Conservation (phyloP, 2,797 vertebrate species). For the Acomys russatus region DNA sequence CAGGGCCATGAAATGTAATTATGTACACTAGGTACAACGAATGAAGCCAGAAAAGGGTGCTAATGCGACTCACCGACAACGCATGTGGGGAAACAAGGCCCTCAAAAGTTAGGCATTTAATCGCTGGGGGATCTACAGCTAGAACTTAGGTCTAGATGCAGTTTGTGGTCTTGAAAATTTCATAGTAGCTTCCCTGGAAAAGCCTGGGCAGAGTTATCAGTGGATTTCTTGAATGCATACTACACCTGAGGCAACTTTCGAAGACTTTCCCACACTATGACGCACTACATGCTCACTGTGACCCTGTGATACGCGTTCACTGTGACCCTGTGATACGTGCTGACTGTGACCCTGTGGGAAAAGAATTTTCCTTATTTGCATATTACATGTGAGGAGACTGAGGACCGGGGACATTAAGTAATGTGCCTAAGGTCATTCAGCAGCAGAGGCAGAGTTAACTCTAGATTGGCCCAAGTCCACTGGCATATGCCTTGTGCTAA, state of each 20-base stretch:
- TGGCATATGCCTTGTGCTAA: not conserved
- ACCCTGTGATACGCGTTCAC: not conserved
- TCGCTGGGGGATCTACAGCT: not conserved
- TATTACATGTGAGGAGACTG: conserved; percentile 2
- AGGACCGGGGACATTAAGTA: not conserved
- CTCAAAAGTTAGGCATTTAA: not conserved
- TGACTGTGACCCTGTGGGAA: not conserved
- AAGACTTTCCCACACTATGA: not conserved
- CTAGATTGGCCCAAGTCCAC: not conserved
- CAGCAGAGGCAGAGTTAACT: not conserved
- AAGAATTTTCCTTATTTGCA: not conserved
- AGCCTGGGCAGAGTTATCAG: not conserved
- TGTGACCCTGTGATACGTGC: not conserved
- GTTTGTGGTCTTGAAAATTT: not conserved
- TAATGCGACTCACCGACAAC: not conserved
- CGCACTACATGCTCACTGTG: not conserved
- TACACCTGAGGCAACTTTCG: not conserved
- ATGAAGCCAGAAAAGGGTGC: not conserved
- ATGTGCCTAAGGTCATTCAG: not conserved
- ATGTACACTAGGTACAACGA: not conserved
- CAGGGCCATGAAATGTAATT: not conserved
- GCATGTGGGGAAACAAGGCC: not conserved
- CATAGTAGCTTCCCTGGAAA: not conserved
- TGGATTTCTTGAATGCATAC: not conserved
- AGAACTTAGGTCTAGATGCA: conserved; percentile 6